A percentile compares a stretch with the other conserved stretches of the same genome.
Conservation (phyloP, 2,113 vertebrate species). For the Phaethon lepturus region DNA sequence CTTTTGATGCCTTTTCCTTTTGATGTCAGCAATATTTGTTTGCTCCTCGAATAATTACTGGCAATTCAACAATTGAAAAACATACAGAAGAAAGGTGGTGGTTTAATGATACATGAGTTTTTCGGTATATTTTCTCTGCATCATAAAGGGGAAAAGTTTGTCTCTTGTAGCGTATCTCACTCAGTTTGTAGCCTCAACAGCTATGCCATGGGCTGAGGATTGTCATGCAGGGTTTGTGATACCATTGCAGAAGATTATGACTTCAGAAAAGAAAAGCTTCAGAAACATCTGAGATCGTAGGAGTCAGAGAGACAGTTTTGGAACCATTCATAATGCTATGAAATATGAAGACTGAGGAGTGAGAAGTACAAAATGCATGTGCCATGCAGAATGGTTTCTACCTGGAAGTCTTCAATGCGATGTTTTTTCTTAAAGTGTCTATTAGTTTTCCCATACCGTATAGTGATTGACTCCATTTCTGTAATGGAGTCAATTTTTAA, state of each 20-base stretch:
- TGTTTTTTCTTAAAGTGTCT: not conserved
- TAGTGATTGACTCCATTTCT: not conserved
- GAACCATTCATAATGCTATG: not conserved
- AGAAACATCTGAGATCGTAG: not conserved
- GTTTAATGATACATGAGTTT: not conserved
- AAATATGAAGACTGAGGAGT: not conserved
- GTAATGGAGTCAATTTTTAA: not conserved
- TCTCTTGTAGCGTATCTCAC: not conserved
- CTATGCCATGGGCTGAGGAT: not conserved
- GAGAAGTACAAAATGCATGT: not conserved
- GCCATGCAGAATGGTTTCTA: not conserved
- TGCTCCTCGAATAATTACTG: not conserved
- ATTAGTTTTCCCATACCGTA: not conserved
- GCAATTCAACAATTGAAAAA: not conserved
- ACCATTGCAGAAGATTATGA: not conserved
- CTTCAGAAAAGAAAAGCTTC: slow-evolving; percentile 8
- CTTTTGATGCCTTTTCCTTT: slow-evolving; percentile 14
- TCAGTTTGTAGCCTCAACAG: not conserved
- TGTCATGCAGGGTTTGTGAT: not conserved
- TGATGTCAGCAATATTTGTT: not conserved
- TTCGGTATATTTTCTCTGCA: not conserved
- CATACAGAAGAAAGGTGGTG: not conserved
- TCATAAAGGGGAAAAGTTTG: not conserved
- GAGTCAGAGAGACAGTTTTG: not conserved
- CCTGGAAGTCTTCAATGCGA: not conserved